These are phyloP conservation scores for Aelia acuminata DNA, from an alignment of 2,888 invertebrate species.

Conservation along the genomic window DNA sequence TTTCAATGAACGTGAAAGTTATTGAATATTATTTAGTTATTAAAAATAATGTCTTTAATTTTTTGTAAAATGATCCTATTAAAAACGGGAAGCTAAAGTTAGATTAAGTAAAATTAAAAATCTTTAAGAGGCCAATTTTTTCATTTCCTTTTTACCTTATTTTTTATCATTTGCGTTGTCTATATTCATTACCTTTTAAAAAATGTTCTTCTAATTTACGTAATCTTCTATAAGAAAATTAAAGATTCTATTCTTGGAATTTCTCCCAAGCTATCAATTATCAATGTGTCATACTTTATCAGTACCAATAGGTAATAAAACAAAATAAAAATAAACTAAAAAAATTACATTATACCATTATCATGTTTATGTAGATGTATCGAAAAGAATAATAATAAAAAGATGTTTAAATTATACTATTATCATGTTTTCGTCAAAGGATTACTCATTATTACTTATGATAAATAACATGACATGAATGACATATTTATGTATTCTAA, in stretches of 20 bases:
- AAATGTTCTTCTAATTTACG: neutral
- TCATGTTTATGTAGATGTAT: neutral
- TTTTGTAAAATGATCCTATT: too few species aligned
- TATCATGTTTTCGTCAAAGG: neutral
- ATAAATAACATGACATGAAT: slow-evolving; percentile 14
- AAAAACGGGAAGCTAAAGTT: too few species aligned
- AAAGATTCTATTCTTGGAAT: neutral
- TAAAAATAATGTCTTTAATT: too few species aligned
- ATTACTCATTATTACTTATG: neutral
- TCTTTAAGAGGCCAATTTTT: too few species aligned
- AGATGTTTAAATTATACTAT: neutral
- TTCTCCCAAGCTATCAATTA: neutral
- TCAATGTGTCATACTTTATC: neutral
- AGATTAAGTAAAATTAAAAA: too few species aligned
- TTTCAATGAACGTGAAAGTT: too few species aligned
- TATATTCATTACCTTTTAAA: too few species aligned
- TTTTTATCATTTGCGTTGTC: too few species aligned
- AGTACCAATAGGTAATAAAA: neutral
- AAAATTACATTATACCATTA: neutral
- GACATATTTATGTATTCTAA: too few species aligned
- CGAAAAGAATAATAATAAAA: too few species aligned
- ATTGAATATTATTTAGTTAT: too few species aligned
- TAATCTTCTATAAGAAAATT: neutral
- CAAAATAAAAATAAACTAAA: neutral
- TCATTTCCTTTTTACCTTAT: neutral